Conservation (phyloP, 2,888 invertebrate genomes). For the Prionchulus punctatus region DNA sequence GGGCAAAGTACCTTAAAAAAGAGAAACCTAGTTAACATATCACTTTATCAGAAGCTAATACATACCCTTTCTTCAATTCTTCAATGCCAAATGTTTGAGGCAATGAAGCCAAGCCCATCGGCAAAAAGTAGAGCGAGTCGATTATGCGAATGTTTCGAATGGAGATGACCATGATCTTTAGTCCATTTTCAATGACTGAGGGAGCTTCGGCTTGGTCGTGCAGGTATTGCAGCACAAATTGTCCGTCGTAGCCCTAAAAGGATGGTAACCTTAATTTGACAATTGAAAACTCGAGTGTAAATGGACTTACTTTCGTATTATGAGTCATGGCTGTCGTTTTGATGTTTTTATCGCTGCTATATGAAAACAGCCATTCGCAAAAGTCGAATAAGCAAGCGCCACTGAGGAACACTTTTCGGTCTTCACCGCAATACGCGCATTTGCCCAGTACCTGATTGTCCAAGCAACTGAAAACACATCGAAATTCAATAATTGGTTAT, state of each 20-base stretch:
- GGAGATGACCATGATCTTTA: too few relatives aligned
- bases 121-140: constrained; percentile 1
- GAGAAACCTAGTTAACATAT: too few relatives aligned
- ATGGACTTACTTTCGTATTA: not conserved
- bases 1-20: too few relatives aligned
- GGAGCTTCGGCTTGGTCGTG: not conserved
- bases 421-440: not conserved
- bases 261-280: too few relatives aligned
- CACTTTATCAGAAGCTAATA: too few relatives aligned
- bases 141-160: too few relatives aligned
- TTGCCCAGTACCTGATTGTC: not conserved
- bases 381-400: not conserved
- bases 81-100: not conserved
- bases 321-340: not conserved
- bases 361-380: not conserved
- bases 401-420: not conserved
- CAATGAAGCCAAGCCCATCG: not conserved
- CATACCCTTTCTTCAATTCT: not conserved
- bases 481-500: too few relatives aligned
- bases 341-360: too few relatives aligned
- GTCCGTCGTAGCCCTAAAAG: not conserved
- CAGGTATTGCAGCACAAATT: not conserved
- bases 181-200: not conserved
- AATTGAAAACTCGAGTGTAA: too few relatives aligned
- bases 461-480: too few relatives aligned